Base-by-base conservation (phyloP, 2,113 vertebrate genomes). In the Scortum barcoo region DNA sequence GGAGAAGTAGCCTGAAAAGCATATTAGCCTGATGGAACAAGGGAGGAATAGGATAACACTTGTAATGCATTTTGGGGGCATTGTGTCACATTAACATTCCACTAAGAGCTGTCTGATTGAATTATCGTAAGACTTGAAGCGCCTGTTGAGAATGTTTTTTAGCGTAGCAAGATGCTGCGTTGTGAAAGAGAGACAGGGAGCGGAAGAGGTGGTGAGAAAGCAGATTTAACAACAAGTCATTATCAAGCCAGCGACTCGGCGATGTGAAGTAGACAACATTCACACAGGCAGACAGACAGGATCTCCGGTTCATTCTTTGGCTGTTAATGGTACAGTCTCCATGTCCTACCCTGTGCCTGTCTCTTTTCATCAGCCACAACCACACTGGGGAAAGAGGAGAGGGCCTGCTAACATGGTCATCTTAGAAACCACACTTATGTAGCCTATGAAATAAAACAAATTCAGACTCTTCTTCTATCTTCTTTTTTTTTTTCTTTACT, bases 91-190 rank as follows among this genome's bases (percentile, higher is more conserved):
- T 81, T 85, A 86, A 58, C 65, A 57, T 76, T 57, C 53, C 71
- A 65, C 66, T 91, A 88, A 90, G 80, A 91, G 91, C 77, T 77
- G 56, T 70, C 19, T 83, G 72, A 92, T 92, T 82, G 68, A 81
- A 75, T 93, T 85, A 92, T 33, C 44, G 22, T 14, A 5, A 62
- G 77, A 16, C 76, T 74, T 70, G 50, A 83, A 80, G 66, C 3
- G 36, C 57, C 63, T 68, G 81, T 78, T 81, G 54, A 81, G 86
- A 79, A 53, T 58, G 74, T 61, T 77, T 69, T 69, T 68, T 36
- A 82, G 63, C 22, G 57, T 0, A 38, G 66, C 1, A 66, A 76
- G 82, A 84, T 0, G 50, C 30, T 51, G 17, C 0, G 20, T 38
- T 46, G 60, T 57, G 61, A 71, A 61, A 58, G 71, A 33, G 54